phyloP scores from a whole-genome alignment of 2,888 invertebrate species.

The Corbicula japonica region DNA sequence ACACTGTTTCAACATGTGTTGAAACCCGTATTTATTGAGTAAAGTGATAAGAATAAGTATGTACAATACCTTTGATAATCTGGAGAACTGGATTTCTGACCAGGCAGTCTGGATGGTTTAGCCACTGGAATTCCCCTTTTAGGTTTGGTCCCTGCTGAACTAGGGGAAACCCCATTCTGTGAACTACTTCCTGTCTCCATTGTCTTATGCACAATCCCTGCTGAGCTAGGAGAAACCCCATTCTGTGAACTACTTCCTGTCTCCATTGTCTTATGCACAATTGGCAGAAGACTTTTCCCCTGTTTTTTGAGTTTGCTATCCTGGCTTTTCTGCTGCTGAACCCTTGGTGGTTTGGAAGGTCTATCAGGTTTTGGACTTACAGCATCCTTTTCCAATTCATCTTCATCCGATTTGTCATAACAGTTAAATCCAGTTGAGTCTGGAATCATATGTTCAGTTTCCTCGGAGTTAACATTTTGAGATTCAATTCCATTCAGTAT shows the following conservation, averaged over 20 bases:
- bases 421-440: conserved; percentile 29
- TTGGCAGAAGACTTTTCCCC: conserved; percentile 61
- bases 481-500: conserved; percentile 38
- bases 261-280: conserved; percentile 63
- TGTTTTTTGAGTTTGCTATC: conserved; percentile 58
- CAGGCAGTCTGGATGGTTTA: conserved; percentile 56
- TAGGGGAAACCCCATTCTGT: conserved; percentile 49
- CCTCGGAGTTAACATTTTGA: conserved; percentile 8
- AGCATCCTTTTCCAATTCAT: conserved; percentile 30
- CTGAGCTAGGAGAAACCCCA: conserved; percentile 45
- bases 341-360: conserved; percentile 61
- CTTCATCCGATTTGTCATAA: conserved; percentile 1
- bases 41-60: too few relatives aligned
- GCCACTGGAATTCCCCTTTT: conserved; percentile 64
- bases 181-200: conserved; percentile 50
- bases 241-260: conserved; percentile 44
- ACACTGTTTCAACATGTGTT: too few relatives aligned
- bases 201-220: conserved; percentile 62
- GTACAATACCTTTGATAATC: conserved; percentile 48
- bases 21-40: too few relatives aligned
- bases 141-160: conserved; percentile 39
- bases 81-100: conserved; percentile 57
- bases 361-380: conserved; percentile 55
- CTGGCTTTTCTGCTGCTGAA: conserved; percentile 61
- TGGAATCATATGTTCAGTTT: conserved; percentile 24